Conservation (phyloP, 2,888 invertebrate genomes). For the Sericinus montela region DNA sequence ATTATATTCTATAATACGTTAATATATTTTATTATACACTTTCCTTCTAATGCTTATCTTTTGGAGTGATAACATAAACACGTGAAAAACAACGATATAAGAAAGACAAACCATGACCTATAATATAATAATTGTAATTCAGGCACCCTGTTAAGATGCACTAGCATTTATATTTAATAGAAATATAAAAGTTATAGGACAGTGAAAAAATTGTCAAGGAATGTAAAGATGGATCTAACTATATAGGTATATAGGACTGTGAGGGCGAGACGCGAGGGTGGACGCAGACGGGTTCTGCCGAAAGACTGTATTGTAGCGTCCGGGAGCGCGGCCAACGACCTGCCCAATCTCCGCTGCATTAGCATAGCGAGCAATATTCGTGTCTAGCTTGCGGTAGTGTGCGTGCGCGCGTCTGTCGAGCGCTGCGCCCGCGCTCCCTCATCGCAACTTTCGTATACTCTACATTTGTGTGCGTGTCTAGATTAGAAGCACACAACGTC, state of each 20-base stretch:
- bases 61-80: no score
- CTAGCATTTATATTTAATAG: no score
- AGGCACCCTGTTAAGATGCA: no score
- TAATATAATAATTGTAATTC: no score
- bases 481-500: slow-evolving; percentile 23
- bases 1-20: no score
- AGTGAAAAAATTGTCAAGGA: background rate
- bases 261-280: slow-evolving; percentile 61
- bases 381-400: slow-evolving; percentile 54
- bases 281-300: slow-evolving; percentile 65
- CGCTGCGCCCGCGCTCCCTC: slow-evolving; percentile 35
- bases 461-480: slow-evolving; percentile 20
- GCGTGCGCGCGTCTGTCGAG: slow-evolving; percentile 24
- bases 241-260: slow-evolving; percentile 22
- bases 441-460: slow-evolving; percentile 22
- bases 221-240: slow-evolving; percentile 4
- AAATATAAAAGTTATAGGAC: no score
- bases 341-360: slow-evolving; percentile 79
- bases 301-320: slow-evolving; percentile 70
- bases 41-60: no score
- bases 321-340: slow-evolving; percentile 77
- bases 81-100: no score
- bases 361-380: slow-evolving; percentile 78
- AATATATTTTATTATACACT: no score
- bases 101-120: no score